Percentiles rank a stretch among this genome's conserved stretches.
Evolutionary conservation across 2,113 vertebrate species (phyloP).

Genomic region (Psittacula cyanocephala): DNA sequence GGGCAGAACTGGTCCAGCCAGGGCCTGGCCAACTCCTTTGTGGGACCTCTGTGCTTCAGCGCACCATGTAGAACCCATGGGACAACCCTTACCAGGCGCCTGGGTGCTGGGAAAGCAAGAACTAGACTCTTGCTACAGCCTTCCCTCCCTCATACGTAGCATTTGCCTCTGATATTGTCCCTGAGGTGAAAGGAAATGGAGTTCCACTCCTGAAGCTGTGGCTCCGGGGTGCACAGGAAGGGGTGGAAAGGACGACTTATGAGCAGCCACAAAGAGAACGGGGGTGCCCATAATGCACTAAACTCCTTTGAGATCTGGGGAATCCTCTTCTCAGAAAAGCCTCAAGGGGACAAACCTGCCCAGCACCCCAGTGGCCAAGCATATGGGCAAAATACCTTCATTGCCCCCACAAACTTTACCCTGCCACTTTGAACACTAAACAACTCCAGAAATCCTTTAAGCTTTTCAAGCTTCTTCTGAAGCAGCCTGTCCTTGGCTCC

Average conservation of each 20-base stretch:
- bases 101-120: neutral
- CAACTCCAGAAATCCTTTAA: neutral
- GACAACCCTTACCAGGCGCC: accelerated
- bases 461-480: neutral
- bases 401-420: neutral
- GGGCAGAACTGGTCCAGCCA: neutral
- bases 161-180: neutral
- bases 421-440: neutral
- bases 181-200: neutral
- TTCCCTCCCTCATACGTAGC: neutral
- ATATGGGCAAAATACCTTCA: neutral
- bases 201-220: neutral
- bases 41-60: neutral
- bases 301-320: neutral
- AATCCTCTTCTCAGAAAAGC: neutral
- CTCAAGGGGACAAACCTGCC: neutral
- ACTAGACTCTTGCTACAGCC: neutral
- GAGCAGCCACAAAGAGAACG: neutral
- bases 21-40: neutral
- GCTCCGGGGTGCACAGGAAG: neutral
- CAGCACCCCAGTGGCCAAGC: neutral
- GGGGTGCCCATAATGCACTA: neutral
- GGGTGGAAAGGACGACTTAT: neutral
- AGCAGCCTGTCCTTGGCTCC: neutral
- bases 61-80: accelerated